Evolutionary conservation across 2,888 invertebrate genomes (phyloP).

Genomic region (Stegophylla sp.): DNA sequence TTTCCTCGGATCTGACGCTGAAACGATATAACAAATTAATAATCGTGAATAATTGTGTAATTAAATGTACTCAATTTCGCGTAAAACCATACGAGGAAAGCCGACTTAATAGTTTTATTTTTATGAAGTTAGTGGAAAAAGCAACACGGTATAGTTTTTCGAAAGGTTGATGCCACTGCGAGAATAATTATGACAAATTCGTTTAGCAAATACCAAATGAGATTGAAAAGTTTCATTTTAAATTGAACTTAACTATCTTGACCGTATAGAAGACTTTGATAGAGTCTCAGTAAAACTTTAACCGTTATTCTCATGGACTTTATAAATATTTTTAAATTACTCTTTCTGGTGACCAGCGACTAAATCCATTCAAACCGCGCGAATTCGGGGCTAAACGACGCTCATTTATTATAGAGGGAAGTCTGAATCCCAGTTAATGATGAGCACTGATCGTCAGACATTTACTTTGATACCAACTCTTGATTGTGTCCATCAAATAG

Average conservation of each 20-base stretch:
- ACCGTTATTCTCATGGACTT: neutral
- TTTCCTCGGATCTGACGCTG: too few relatives aligned
- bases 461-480: conserved; percentile 23
- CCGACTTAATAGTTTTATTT: too few relatives aligned
- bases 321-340: conserved; percentile 31
- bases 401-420: conserved; percentile 21
- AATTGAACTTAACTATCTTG: neutral
- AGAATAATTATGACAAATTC: too few relatives aligned
- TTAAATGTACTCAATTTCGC: too few relatives aligned
- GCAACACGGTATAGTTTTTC: too few relatives aligned
- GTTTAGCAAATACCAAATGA: neutral
- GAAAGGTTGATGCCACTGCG: too few relatives aligned
- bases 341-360: conserved; percentile 1
- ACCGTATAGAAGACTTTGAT: neutral
- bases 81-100: too few relatives aligned
- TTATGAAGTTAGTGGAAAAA: too few relatives aligned
- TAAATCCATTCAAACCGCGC: conserved; percentile 13
- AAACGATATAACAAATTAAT: too few relatives aligned
- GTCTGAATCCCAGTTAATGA: conserved; percentile 18
- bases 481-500: conserved; percentile 4
- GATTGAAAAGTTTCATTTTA: neutral
- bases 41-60: too few relatives aligned
- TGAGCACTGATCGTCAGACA: conserved; percentile 14
- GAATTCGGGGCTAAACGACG: neutral
- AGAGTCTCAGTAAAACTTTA: neutral